Base-by-base conservation (phyloP, 1,140 invertebrate genomes). In the Arion vulgaris region DNA sequence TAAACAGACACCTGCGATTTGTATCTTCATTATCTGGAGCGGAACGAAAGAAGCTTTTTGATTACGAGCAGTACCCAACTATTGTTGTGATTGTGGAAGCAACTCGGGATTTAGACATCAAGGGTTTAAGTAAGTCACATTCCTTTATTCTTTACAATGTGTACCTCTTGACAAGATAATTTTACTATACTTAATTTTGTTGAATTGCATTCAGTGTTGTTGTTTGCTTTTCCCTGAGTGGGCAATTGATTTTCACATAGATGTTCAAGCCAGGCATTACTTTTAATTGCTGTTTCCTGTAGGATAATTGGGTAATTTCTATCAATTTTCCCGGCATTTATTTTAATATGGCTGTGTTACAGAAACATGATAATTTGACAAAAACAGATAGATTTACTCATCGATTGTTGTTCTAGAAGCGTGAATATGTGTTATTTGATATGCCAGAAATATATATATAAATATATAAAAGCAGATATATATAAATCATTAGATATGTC, bases 51-150 rank as follows among this genome's bases (percentile, higher is more conserved):
- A 80, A 80, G 23, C 45, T 13, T 36, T 81, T 81, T 57, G 80
- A 81, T 39, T 81, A 74, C 62, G 80, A 81, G 32, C 68, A 73
- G 38, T 57, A 53, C 41, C n/a, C 68, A 0, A 74, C 28, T 28
- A 45, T 81, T 53, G 80, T 81, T 15, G 51, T 81, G 9, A 62
- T 81, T 23, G 32, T 74, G 2, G 80, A 73, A 81, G 80, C 71
- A 2, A 80, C 78, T 66, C 66, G 23, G 26, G 78, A 69, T 19
- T 49, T 19, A n/a, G 62, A 71, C 17, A 11, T 28, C 1, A 57
- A 41, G 26, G 62, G 76, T 7, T 32, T 66, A 41, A 17, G 39
- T 62, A 53, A 76, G 28, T 28, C 7, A n/a, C 28, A 53, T 39
- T 57, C 2, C 5, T 23, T 1, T 26, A 41, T 1, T 73, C 41